A percentile compares a stretch with the other conserved stretches of the same genome.
Conservation (phyloP, 2,888 invertebrate genomes). For the Escarpia spicata region DNA sequence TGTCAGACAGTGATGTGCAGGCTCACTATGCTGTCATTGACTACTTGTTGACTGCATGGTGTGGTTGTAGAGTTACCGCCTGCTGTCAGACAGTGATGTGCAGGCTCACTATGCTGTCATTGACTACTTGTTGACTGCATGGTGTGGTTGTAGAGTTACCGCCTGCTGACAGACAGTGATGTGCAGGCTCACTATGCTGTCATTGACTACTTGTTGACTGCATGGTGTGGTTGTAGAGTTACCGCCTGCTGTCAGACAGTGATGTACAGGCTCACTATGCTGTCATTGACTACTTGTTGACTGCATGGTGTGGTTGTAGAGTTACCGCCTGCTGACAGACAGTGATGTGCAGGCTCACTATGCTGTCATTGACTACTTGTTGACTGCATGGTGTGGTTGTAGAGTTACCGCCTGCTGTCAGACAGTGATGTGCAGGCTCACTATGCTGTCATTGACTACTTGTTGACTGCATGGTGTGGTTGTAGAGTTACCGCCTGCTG, state of each 20-base stretch:
- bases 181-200: conserved; percentile 74
- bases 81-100: conserved; percentile 84
- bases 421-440: conserved; percentile 85
- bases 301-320: conserved; percentile 39
- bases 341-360: conserved; percentile 81
- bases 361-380: conserved; percentile 28
- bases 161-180: conserved; percentile 83
- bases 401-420: conserved; percentile 73
- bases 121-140: too few relatives aligned
- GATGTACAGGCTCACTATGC: conserved; percentile 79
- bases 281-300: too few relatives aligned
- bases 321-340: conserved; percentile 76
- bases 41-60: too few relatives aligned
- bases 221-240: conserved; percentile 41
- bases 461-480: background rate
- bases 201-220: too few relatives aligned
- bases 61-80: conserved; percentile 63
- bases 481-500: conserved; percentile 70
- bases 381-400: background rate
- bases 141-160: conserved; percentile 45
- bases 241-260: conserved; percentile 78
- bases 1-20: conserved; percentile 84
- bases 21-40: conserved; percentile 68
- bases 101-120: conserved; percentile 71
- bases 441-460: conserved; percentile 46